Conservation (phyloP, 2,797 vertebrate genomes). For the Distichodus sexfasciatus region DNA sequence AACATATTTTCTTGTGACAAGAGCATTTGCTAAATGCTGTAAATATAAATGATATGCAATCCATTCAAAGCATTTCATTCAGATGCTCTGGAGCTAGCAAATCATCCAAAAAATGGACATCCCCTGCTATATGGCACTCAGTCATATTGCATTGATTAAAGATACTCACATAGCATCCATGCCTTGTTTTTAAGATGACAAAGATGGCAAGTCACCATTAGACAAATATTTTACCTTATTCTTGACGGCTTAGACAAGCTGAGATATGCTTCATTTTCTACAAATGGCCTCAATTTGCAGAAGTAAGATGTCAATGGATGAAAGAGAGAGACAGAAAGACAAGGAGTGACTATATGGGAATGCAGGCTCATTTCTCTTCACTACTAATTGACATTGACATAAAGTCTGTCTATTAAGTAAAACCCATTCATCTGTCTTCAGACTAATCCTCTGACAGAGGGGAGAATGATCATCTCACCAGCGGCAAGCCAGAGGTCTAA, state of each 20-base stretch:
- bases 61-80: no score
- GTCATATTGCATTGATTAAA: no score
- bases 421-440: constrained; percentile 23
- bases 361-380: background rate
- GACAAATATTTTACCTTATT: background rate
- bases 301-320: background rate
- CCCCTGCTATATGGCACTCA: no score
- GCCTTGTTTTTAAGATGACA: no score
- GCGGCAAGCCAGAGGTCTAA: background rate
- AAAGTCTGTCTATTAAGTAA: constrained; percentile 22
- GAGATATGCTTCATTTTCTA: background rate
- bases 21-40: no score
- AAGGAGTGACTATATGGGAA: background rate
- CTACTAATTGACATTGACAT: constrained; percentile 41
- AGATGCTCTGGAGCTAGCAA: no score
- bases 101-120: no score
- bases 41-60: no score
- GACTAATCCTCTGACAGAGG: constrained; percentile 22
- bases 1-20: no score
- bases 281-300: background rate
- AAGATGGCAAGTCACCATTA: background rate
- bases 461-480: constrained; percentile 22
- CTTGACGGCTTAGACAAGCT: background rate
- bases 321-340: background rate
- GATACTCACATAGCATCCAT: no score